Conservation (phyloP, 2,888 invertebrate species). For the Parnassius glacialis region DNA sequence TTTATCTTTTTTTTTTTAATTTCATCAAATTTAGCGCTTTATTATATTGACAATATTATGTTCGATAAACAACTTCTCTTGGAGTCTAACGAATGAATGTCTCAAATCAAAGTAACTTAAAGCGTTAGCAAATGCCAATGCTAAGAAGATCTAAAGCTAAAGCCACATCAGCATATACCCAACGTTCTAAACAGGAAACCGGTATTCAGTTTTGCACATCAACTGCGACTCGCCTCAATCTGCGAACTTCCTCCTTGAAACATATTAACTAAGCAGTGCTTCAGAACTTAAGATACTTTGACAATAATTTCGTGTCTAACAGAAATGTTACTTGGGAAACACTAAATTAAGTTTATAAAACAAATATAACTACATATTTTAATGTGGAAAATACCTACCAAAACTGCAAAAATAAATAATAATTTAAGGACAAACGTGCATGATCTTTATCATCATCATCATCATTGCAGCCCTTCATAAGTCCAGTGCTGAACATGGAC, state of each 20-base stretch:
- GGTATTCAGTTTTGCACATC: constrained; percentile 52
- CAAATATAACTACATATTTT: too few species aligned
- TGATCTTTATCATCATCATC: too few species aligned
- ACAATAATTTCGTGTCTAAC: constrained; percentile 37
- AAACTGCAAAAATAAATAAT: too few species aligned
- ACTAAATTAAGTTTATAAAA: too few species aligned
- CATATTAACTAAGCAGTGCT: constrained; percentile 55
- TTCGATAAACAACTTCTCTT: neutral
- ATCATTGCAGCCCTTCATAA: too few species aligned
- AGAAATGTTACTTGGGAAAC: constrained; percentile 22
- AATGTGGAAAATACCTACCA: too few species aligned
- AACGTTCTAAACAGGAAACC: constrained; percentile 45
- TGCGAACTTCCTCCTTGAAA: constrained; percentile 61
- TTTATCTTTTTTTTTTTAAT: too few species aligned
- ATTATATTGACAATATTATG: too few species aligned
- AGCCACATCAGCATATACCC: constrained; percentile 22
- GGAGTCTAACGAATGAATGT: constrained; percentile 1
- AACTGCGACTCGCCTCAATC: constrained; percentile 58
- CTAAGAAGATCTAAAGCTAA: constrained; percentile 9
- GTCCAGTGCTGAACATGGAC: too few species aligned
- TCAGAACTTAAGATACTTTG: constrained; percentile 57
- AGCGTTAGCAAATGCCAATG: constrained; percentile 6
- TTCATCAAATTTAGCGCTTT: too few species aligned
- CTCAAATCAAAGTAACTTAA: constrained; percentile 2
- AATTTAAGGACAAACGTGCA: too few species aligned